These are phyloP conservation scores for Fukomys damarensis DNA, from an alignment of 2,113 vertebrate genomes.

Conservation along the genomic window DNA sequence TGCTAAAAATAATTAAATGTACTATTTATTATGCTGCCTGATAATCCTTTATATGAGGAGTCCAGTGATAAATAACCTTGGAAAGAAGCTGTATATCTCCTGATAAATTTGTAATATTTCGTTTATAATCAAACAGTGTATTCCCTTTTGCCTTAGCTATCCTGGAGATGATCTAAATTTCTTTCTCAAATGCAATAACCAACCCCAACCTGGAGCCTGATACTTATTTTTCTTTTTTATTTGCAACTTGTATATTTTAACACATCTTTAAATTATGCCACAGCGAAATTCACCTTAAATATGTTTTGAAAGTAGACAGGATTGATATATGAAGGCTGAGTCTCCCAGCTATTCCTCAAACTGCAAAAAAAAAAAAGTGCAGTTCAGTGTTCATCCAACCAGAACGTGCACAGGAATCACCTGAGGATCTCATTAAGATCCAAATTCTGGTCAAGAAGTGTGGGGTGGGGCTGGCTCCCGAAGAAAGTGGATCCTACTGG, in stretches of 20 bases:
- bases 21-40: neutral
- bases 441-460: neutral
- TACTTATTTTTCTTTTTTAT: slow-evolving; percentile 5
- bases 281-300: neutral
- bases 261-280: slow-evolving; percentile 11
- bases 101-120: neutral
- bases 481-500: neutral
- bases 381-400: neutral
- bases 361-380: neutral
- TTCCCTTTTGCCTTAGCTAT: neutral
- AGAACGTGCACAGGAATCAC: neutral
- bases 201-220: neutral
- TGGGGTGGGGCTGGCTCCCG: neutral
- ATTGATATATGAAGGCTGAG: neutral
- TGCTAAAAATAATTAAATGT: neutral
- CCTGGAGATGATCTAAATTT: slow-evolving; percentile 16
- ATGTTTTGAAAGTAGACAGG: slow-evolving; percentile 29
- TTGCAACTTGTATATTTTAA: slow-evolving; percentile 18
- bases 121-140: slow-evolving; percentile 2
- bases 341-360: neutral
- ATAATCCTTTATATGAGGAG: neutral
- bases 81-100: slow-evolving; percentile 17
- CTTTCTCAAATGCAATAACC: slow-evolving; percentile 22
- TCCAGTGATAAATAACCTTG: slow-evolving; percentile 8
- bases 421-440: neutral